These are phyloP conservation scores for Trinectes maculatus DNA, from an alignment of 2,113 vertebrate species.

Conservation along the genomic window DNA sequence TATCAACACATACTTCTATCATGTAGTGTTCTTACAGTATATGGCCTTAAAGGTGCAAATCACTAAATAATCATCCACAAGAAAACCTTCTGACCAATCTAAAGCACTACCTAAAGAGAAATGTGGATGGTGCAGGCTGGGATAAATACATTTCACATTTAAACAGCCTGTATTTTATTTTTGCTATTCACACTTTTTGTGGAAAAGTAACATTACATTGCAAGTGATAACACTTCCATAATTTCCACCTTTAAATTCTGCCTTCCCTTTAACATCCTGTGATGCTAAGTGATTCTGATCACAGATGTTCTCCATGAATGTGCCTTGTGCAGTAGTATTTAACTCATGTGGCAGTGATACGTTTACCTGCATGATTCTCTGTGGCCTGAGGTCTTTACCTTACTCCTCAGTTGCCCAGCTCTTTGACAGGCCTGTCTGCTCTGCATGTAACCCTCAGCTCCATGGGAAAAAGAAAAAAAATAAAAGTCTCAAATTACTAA, in stretches of 20 bases:
- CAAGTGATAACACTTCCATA: no score
- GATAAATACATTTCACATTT: no score
- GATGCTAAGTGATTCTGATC: not conserved
- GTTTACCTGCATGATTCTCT: not conserved
- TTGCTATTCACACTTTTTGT: no score
- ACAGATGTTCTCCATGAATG: not conserved
- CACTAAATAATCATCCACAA: no score
- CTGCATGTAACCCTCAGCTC: slow-evolving; percentile 7
- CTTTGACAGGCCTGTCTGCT: slow-evolving; percentile 13
- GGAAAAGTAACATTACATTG: no score
- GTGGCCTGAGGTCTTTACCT: not conserved
- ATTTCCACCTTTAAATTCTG: not conserved
- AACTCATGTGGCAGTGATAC: not conserved
- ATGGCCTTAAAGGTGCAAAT: no score
- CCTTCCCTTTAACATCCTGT: not conserved
- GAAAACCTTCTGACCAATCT: no score
- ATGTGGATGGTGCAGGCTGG: no score
- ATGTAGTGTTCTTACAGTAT: no score
- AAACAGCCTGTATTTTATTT: no score
- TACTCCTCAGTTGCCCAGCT: not conserved
- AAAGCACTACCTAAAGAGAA: no score
- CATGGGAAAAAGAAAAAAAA: not conserved
- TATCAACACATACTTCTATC: no score
- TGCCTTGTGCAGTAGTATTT: not conserved
- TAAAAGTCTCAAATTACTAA: not conserved